Base-by-base conservation (phyloP, 2,113 vertebrate genomes). In the Orientallactaga bullata region DNA sequence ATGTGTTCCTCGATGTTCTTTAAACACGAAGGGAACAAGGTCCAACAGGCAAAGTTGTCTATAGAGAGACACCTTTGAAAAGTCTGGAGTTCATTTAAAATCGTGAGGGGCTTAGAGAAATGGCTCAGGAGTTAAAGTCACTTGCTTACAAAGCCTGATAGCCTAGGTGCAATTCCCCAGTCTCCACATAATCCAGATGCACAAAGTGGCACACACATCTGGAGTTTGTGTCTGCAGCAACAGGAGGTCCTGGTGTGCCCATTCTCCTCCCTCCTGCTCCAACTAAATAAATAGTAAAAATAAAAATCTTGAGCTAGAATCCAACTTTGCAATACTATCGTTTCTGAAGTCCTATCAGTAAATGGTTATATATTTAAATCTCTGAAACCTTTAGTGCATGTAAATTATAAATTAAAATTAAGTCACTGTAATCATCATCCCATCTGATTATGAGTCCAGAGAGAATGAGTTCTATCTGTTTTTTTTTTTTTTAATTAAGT, bases 41-140 rank as follows among this genome's bases (percentile, higher is more conserved):
- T 1, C 0, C 63, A 4, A 16, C 7, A 1, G 6, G 15, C 60
- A 77, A 86, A 18, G 15, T 24, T n/a, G 26, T 24, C 42, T 2
- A 3, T 0, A 32, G 21, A 30, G 18, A 20, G 8, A 20, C 79
- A 32, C n/a, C 42, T 37, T 78, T 72, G 16, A 47, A 78, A 89
- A 71, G 24, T 81, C 72, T 79, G 86, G n/a, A 92, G 84, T 71
- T 90, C 71, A 84, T 88, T 92, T 94, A 68, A 92, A 95, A 28
- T 88, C 55, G 16, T 76, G 51, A 51, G 51, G 7, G 51, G 51
- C 12, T 51, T 51, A 12, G 51, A 12, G 51, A 51, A 12, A 51
- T 51, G 7, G 51, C 51, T 51, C 51, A 51, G 51, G 7, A 12
- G 51, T 51, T 51, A 51, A 51, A 12, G 51, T n/a, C 51, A 51